Evolutionary conservation across 1,140 invertebrate genomes (phyloP).

Genomic region (Coboldia fuscipes): DNA sequence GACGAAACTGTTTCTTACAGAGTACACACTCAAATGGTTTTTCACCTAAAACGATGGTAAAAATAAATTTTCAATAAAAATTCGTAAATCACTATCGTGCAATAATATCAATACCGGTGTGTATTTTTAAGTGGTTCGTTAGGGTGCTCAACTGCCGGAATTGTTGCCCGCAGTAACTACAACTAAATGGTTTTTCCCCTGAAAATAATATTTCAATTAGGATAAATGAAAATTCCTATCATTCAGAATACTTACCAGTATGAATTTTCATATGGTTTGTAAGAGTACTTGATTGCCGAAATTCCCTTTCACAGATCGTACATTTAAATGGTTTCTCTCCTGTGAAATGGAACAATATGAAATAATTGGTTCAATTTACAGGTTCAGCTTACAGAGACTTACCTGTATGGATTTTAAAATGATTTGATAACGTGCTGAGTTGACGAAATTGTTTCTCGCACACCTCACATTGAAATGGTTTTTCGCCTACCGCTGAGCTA

Average conservation of each 20-base stretch:
- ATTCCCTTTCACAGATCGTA: constrained; percentile 18
- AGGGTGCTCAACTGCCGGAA: constrained; percentile 21
- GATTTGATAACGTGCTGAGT: constrained; percentile 19
- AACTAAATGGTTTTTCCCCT: constrained; percentile 20
- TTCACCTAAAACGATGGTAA: no score
- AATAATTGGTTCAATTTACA: no score
- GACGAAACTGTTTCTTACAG: constrained; percentile 22
- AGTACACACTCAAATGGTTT: constrained; percentile 22
- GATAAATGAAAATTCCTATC: not conserved
- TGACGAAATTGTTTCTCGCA: constrained; percentile 21
- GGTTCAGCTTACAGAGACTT: no score
- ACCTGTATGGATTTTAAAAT: constrained; percentile 21
- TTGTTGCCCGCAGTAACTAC: constrained; percentile 20
- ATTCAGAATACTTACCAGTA: constrained; percentile 7
- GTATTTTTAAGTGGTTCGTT: constrained; percentile 21
- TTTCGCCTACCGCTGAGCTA: no score
- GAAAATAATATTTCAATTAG: not conserved
- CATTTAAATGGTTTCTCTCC: constrained; percentile 20
- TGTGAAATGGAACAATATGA: no score
- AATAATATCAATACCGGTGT: no score
- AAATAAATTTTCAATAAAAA: no score
- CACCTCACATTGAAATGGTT: constrained; percentile 20
- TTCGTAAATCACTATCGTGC: no score
- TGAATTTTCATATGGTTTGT: constrained; percentile 21
- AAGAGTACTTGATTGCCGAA: constrained; percentile 19